A percentile compares a stretch with the other conserved stretches of the same genome.
Evolutionary conservation across 2,113 vertebrate genomes (phyloP).

Genomic region (Zosterops japonicus): DNA sequence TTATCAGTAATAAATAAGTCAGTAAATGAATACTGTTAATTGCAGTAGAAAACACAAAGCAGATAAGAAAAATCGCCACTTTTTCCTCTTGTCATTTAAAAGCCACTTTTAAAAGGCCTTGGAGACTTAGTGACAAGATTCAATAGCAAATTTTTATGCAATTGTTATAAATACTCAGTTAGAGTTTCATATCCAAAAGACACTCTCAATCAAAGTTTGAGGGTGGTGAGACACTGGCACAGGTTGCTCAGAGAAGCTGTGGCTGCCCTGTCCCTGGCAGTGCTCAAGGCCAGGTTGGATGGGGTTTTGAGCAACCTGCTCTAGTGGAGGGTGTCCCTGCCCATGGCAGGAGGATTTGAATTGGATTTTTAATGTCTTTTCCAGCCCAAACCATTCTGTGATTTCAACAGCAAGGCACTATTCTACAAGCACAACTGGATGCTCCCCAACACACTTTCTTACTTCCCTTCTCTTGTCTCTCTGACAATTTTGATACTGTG

Average conservation of each 20-base stretch:
- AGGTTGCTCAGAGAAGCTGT: not conserved
- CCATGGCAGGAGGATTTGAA: not conserved
- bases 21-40: not conserved
- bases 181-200: not conserved
- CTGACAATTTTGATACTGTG: not conserved
- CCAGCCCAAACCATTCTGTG: not conserved
- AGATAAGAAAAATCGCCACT: not conserved
- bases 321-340: not conserved
- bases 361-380: not conserved
- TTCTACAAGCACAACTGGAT: not conserved
- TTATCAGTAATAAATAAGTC: not conserved
- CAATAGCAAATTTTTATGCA: not conserved
- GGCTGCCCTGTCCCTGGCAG: not conserved
- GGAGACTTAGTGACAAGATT: not conserved
- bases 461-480: not conserved
- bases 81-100: not conserved
- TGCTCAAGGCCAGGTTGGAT: not conserved
- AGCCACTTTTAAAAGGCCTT: not conserved
- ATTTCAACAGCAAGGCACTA: not conserved
- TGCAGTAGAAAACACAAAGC: not conserved
- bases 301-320: not conserved
- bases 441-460: not conserved
- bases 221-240: not conserved
- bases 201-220: not conserved
- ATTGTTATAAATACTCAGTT: not conserved